These are phyloP conservation scores for Oasisia sp. DNA, from an alignment of 2,888 invertebrate genomes.

Conservation along the genomic window DNA sequence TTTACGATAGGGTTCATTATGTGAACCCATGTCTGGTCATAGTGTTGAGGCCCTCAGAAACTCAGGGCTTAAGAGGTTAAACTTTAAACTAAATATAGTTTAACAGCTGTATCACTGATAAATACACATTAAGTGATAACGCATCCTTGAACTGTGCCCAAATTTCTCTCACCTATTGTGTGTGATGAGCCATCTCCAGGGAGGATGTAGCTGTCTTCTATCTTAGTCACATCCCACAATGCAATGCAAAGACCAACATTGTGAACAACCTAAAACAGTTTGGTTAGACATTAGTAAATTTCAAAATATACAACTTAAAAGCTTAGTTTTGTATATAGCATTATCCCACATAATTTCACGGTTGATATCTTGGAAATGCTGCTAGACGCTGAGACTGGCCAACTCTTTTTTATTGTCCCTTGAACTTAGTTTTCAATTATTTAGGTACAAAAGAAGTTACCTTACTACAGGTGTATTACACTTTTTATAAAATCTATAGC, in stretches of 20 bases:
- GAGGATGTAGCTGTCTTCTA: conserved; percentile 91
- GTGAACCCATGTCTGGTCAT: too few relatives aligned
- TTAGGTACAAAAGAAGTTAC: not conserved
- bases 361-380: not conserved
- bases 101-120: not conserved
- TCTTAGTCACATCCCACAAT: conserved; percentile 86
- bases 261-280: conserved; percentile 80
- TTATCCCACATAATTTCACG: not conserved
- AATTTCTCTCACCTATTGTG: conserved; percentile 71
- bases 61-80: too few relatives aligned
- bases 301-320: not conserved
- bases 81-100: not conserved
- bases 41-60: too few relatives aligned
- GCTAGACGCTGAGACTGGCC: too few relatives aligned
- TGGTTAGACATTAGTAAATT: not conserved
- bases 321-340: not conserved
- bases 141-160: not conserved
- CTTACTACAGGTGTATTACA: not conserved
- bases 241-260: conserved; percentile 96
- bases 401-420: too few relatives aligned
- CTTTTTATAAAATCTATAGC: not conserved
- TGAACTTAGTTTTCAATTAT: not conserved
- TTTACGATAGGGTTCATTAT: too few relatives aligned
- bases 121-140: not conserved
- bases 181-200: conserved; percentile 96